Percentiles rank a stretch among this genome's conserved stretches.
Conservation (phyloP, 2,888 invertebrate genomes). For the Sturmia bella region DNA sequence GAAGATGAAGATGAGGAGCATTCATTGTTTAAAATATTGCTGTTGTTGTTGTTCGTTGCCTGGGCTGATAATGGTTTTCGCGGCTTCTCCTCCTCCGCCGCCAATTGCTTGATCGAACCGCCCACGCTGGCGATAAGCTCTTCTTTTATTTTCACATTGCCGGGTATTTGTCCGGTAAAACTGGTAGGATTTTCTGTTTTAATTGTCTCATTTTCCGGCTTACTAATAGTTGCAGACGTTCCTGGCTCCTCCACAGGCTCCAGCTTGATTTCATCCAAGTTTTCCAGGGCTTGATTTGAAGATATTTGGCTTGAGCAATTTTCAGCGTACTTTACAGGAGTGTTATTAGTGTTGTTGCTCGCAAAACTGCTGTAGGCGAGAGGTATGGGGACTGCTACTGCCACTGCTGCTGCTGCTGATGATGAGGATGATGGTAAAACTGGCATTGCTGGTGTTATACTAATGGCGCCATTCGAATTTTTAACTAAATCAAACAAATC, state of each 20-base stretch:
- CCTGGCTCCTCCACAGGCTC: slow-evolving; percentile 75
- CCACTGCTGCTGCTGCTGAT: slow-evolving; percentile 42
- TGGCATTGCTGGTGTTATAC: slow-evolving; percentile 70
- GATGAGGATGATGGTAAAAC: slow-evolving; percentile 7
- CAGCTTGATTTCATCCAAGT: slow-evolving; percentile 76
- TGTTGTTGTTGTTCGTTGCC: slow-evolving; percentile 43
- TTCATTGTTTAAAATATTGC: slow-evolving; percentile 69
- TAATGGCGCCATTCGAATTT: slow-evolving; percentile 78
- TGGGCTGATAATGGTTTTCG: slow-evolving; percentile 57
- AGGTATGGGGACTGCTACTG: slow-evolving; percentile 35
- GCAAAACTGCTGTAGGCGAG: slow-evolving; percentile 42
- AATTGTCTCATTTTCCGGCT: slow-evolving; percentile 31
- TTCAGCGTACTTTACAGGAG: slow-evolving; percentile 51
- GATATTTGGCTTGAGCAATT: slow-evolving; percentile 25
- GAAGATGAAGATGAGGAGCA: slow-evolving; percentile 73
- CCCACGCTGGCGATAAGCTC: slow-evolving; percentile 63
- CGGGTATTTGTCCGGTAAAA: slow-evolving; percentile 73
- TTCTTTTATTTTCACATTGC: slow-evolving; percentile 73
- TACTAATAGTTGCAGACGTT: background rate
- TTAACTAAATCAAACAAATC: slow-evolving; percentile 80
- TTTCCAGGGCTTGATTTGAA: slow-evolving; percentile 65
- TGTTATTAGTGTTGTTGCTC: slow-evolving; percentile 25
- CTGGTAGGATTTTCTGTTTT: slow-evolving; percentile 67
- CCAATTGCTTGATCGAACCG: slow-evolving; percentile 65
- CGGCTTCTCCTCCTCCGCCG: slow-evolving; percentile 28